Evolutionary conservation across 2,797 vertebrate genomes (phyloP), one percentile per base, ranked within the genome.

Genomic region (Synaphobranchus kaupii): DNA sequence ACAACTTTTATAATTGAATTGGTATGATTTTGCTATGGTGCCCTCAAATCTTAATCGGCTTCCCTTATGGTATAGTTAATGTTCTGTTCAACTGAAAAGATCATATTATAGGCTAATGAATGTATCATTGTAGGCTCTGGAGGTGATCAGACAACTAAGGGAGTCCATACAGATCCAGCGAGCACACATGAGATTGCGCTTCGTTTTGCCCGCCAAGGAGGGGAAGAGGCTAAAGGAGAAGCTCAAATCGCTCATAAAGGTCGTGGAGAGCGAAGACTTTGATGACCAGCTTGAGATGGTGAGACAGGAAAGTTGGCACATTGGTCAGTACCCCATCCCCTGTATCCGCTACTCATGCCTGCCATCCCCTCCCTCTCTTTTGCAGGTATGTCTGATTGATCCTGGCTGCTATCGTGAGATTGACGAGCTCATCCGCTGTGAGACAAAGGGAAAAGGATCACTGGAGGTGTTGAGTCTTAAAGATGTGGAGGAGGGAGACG

Each of bases 401-500:
- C 98, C 98, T 0, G 98, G 99, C 92, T 99, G 97, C 96, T 99
- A 97, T 96, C 94, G 99, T 87, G 98, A 99, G 93, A 97, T 99
- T 0, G 98, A 99, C n/a, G 98, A 99, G 92, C 94, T 99, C 90
- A 97, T 99, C 88, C 97, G 97, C 88, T 98, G 97, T 0, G 98
- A 99, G 95, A 99, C 98, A 0, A 99, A 97, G 94, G 99, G 98
- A 88, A 95, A 94, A 82, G 98, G 98, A 9, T 96, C 97, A 0
- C 93, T 99, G 93, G 98, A 99, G 92, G 97, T 99, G 28, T 96
- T 99, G 88, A 98, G 91, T 83, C 94, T 99, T 92, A 99, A 98
- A 90, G 98, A 99, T 0, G 98, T 99, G 92, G 99, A 99, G 92
- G 99, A 99, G 93, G 98, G 99, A 85, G 98, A 99, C 1, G 98